Evolutionary conservation across 1,140 invertebrate species (phyloP).

Genomic region (Solen grandis): DNA sequence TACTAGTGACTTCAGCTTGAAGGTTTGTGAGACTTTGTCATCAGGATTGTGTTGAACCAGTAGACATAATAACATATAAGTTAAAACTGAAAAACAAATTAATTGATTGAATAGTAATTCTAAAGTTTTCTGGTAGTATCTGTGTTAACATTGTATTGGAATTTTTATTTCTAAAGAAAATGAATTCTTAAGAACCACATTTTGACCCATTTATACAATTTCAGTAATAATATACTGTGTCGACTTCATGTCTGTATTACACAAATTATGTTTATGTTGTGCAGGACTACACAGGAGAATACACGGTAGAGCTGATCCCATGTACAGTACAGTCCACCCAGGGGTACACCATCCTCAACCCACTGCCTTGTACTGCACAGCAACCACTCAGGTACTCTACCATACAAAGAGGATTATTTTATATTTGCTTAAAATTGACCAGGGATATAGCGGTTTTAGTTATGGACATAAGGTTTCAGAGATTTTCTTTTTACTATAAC

Average conservation of each 20-base stretch:
- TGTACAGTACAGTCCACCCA: conserved; percentile 79
- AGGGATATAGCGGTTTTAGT: too few species aligned
- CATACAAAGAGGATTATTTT: too few species aligned
- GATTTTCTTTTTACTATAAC: too few species aligned
- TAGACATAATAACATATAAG: not conserved
- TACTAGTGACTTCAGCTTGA: conserved; percentile 79
- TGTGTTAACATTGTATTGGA: not conserved
- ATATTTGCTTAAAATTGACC: too few species aligned
- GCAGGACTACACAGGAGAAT: conserved; percentile 81
- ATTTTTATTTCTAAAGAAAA: too few species aligned
- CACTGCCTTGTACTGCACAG: conserved; percentile 77
- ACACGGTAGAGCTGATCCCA: conserved; percentile 80
- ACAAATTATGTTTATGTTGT: too few species aligned
- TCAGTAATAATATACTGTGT: too few species aligned
- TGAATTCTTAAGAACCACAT: too few species aligned
- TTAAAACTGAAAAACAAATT: too few species aligned
- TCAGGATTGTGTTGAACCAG: conserved; percentile 1
- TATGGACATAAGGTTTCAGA: too few species aligned
- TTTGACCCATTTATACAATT: too few species aligned
- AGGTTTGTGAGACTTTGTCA: conserved; percentile 70
- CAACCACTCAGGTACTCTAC: conserved; percentile 77
- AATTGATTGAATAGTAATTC: not conserved
- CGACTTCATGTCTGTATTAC: too few species aligned
- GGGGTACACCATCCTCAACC: conserved; percentile 65
- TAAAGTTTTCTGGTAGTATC: not conserved